phyloP scores from a whole-genome alignment of 2,888 invertebrate species.

The Drosophila infuscata region DNA sequence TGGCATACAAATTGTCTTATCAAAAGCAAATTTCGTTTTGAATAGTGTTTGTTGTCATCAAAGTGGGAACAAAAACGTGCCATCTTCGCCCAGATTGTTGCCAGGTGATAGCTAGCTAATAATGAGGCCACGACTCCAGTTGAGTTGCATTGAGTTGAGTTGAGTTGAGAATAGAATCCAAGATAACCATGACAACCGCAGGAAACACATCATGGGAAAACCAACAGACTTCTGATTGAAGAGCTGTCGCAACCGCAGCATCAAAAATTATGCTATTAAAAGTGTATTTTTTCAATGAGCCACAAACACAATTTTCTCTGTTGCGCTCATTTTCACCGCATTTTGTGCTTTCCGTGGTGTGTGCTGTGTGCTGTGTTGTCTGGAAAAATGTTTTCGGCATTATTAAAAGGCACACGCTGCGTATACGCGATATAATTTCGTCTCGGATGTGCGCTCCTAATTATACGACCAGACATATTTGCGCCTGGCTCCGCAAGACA shows the following conservation, averaged over 20 bases:
- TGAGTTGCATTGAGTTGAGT: background rate
- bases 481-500: constrained; percentile 21
- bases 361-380: constrained; percentile 18
- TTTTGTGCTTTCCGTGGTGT: background rate
- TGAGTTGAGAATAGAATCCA: background rate
- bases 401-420: constrained; percentile 57
- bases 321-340: background rate
- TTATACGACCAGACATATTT: constrained; percentile 66
- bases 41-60: constrained; percentile 66
- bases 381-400: constrained; percentile 57
- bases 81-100: constrained; percentile 37
- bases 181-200: constrained; percentile 25
- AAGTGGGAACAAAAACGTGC: constrained; percentile 33
- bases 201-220: constrained; percentile 15
- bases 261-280: constrained; percentile 71
- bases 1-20: constrained; percentile 72
- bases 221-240: constrained; percentile 19
- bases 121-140: constrained; percentile 15
- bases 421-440: constrained; percentile 56
- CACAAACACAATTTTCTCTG: constrained; percentile 16
- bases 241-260: constrained; percentile 34
- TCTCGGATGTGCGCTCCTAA: constrained; percentile 55
- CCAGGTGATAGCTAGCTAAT: constrained; percentile 44
- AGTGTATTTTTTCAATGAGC: constrained; percentile 68
- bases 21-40: constrained; percentile 67